A percentile compares a stretch with the other conserved stretches of the same genome.
phyloP scores from a whole-genome alignment of 2,888 invertebrate species.

The Limnephilus auricula region DNA sequence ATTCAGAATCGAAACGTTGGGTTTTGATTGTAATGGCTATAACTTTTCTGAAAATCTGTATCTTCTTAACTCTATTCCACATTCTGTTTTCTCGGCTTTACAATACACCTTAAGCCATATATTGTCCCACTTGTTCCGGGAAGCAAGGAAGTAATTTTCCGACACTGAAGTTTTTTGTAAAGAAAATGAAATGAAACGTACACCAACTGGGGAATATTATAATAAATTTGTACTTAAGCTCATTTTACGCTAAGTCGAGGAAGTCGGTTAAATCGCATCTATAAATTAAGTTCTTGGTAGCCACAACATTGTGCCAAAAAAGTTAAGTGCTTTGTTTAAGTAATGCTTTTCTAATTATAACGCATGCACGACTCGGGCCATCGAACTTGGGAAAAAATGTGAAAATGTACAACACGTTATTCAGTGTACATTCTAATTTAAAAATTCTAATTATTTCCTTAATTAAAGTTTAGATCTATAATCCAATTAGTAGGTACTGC shows the following conservation, averaged over 20 bases:
- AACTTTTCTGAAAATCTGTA: too few relatives aligned
- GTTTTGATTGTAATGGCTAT: too few relatives aligned
- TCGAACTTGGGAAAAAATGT: neutral
- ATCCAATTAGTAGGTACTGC: neutral
- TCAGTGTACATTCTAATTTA: neutral
- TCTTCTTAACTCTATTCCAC: too few relatives aligned
- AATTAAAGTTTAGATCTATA: neutral
- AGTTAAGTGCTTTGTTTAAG: neutral
- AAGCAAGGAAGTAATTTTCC: too few relatives aligned
- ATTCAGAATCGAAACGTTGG: too few relatives aligned
- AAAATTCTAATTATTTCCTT: neutral
- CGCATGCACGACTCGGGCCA: neutral
- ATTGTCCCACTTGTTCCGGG: too few relatives aligned
- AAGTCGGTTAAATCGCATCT: neutral
- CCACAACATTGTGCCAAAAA: neutral
- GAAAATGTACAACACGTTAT: neutral
- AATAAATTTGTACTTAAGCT: neutral
- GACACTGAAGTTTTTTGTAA: neutral
- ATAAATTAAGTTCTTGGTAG: neutral
- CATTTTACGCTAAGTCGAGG: neutral
- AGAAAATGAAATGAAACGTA: neutral
- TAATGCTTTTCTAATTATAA: neutral
- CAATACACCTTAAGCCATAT: too few relatives aligned
- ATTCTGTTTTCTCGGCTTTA: too few relatives aligned
- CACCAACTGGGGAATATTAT: too few relatives aligned